Evolutionary conservation across 2,797 vertebrate genomes (phyloP).

Genomic region (Sitta carolinensis): DNA sequence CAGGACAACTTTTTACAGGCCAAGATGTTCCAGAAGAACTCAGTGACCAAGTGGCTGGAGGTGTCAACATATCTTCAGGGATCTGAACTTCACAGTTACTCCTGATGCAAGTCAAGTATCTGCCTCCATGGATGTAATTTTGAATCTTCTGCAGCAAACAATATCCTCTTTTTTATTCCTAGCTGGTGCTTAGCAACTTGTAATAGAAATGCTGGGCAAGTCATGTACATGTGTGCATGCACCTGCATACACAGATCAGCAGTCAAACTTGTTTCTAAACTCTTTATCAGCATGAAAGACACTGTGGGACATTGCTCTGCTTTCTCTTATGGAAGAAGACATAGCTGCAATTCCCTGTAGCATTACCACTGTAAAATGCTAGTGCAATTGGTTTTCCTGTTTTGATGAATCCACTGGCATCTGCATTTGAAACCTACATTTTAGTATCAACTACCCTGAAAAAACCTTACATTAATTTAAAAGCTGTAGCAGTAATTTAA

Average conservation of each 20-base stretch:
- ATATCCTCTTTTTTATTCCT: neutral
- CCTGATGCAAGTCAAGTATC: neutral
- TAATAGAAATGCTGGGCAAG: neutral
- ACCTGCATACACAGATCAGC: neutral
- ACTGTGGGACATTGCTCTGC: neutral
- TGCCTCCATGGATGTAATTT: neutral
- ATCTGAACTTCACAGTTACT: neutral
- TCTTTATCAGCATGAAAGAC: neutral
- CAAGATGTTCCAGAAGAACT: neutral
- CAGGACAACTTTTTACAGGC: neutral
- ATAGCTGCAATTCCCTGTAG: neutral
- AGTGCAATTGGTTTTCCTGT: neutral
- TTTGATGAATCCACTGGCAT: neutral
- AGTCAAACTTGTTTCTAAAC: neutral
- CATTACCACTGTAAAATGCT: neutral
- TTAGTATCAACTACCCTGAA: neutral
- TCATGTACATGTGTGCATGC: fast-evolving
- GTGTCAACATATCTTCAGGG: neutral
- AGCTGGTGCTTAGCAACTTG: neutral
- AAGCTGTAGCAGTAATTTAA: neutral
- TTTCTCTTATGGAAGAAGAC: neutral
- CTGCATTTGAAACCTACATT: neutral
- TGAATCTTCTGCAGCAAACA: neutral
- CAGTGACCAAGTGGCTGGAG: neutral
- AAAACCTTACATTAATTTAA: neutral